Percentiles rank a stretch among this genome's conserved stretches.
Evolutionary conservation across 1,140 invertebrate species (phyloP).

Genomic region (Orchesella cincta): DNA sequence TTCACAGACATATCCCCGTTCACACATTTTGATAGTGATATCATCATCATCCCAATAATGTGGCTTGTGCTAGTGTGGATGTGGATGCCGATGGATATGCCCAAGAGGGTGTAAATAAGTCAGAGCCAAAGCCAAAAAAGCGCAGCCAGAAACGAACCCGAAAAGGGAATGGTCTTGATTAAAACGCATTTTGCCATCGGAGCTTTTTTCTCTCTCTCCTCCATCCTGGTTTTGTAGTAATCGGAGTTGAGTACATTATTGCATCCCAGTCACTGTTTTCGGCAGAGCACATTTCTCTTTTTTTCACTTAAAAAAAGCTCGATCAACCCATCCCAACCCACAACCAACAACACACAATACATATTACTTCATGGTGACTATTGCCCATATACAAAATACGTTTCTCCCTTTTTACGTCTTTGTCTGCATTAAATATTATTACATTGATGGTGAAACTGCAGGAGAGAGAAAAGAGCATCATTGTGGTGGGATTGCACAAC

Average conservation of each 20-base stretch:
- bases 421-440: neutral
- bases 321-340: neutral
- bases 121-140: neutral
- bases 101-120: constrained; percentile 28
- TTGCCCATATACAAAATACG: neutral
- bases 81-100: neutral
- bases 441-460: no score
- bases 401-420: no score
- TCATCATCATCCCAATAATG: constrained; percentile 10
- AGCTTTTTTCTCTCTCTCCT: neutral
- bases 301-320: neutral
- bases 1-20: no score
- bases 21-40: constrained; percentile 2
- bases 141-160: neutral
- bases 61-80: neutral
- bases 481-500: constrained; percentile 17
- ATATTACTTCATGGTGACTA: neutral
- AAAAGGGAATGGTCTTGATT: no score
- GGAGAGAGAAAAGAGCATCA: no score
- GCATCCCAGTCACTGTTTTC: neutral
- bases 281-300: constrained; percentile 16
- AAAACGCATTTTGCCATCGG: no score
- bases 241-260: neutral
- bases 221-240: neutral
- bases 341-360: neutral